Base-by-base conservation (phyloP, 1,140 invertebrate species). In the Lutraria rhynchaena region DNA sequence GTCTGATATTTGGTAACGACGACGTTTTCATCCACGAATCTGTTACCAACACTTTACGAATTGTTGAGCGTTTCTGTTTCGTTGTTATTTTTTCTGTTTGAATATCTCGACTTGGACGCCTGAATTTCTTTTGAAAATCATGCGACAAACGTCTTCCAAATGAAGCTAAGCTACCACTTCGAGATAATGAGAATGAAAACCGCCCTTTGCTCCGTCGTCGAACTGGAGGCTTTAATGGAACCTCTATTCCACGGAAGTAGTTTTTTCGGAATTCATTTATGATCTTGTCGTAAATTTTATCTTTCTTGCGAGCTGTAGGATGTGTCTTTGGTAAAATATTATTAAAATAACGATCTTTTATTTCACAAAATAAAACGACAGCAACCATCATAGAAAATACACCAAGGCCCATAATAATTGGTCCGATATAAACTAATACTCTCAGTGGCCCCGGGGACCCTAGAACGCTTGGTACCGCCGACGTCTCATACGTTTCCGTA, bases 341-440 rank as follows among this genome's bases (percentile, higher is more conserved):
- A 49, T 84, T 84, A 15, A 87, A 82, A 71, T 89, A 90, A 49
- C 87, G 86, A 60, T 90, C 89, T 73, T 87, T 86, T 29, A 90
- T 89, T 85, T 90, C 89, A 82, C 89, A 90, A 77, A 89, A 90
- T 31, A 90, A 81, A 9, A 90, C 88, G 58, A 86, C 85, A 0
- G 87, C 84, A 22, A 90, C 82, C 49, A 90, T 90, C 70, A 90
- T 84, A 13, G 84, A 81, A 74, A 90, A 90, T 22, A 89, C 85
- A 4, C 89, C 89, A 51, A 87, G 78, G 13, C 87, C 89, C 89
- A 90, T 90, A 3, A 90, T 61, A 27, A 88, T 70, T 0, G 89
- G 89, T 0, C 89, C 89, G 0, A 86, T 71, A 76, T 89, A 90
- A 13, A 87, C 81, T 19, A 89, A 75, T 3, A 83, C 61, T 53